Percentiles rank a stretch among this genome's conserved stretches.
These are phyloP conservation scores for Arothron firmamentum DNA, from an alignment of 2,113 vertebrate genomes.

Conservation along the genomic window DNA sequence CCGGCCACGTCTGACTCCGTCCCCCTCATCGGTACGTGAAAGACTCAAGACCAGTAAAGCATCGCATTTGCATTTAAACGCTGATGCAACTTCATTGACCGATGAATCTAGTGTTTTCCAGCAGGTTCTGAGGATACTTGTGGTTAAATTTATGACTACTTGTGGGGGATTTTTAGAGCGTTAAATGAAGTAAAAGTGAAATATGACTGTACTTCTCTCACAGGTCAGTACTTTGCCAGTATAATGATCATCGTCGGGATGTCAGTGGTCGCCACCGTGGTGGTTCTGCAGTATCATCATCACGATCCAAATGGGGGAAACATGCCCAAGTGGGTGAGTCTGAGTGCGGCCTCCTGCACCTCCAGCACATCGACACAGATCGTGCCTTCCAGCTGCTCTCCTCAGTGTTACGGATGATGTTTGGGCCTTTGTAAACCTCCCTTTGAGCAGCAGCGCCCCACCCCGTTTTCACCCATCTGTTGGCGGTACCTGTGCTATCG, in stretches of 20 bases:
- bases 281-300: conserved; percentile 82
- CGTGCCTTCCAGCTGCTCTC: neutral
- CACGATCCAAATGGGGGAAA: conserved; percentile 78
- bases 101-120: too few relatives aligned
- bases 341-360: neutral
- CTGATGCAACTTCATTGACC: too few relatives aligned
- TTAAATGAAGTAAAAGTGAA: neutral
- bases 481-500: conserved; percentile 10
- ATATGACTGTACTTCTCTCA: neutral
- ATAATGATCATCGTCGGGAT: conserved; percentile 83
- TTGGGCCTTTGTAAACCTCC: conserved; percentile 6
- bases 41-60: too few relatives aligned
- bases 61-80: too few relatives aligned
- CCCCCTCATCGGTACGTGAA: conserved; percentile 71
- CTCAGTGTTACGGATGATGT: too few relatives aligned
- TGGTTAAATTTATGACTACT: too few relatives aligned
- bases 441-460: conserved; percentile 4
- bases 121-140: too few relatives aligned
- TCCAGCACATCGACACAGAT: neutral
- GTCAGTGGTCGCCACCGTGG: conserved; percentile 79
- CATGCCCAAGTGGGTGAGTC: conserved; percentile 82
- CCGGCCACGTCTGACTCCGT: conserved; percentile 76
- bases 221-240: conserved; percentile 82
- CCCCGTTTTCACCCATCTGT: conserved; percentile 13
- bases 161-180: neutral